Evolutionary conservation across 2,113 vertebrate genomes (phyloP), one percentile per base, ranked within the genome.

Genomic region (Setophaga coronata): DNA sequence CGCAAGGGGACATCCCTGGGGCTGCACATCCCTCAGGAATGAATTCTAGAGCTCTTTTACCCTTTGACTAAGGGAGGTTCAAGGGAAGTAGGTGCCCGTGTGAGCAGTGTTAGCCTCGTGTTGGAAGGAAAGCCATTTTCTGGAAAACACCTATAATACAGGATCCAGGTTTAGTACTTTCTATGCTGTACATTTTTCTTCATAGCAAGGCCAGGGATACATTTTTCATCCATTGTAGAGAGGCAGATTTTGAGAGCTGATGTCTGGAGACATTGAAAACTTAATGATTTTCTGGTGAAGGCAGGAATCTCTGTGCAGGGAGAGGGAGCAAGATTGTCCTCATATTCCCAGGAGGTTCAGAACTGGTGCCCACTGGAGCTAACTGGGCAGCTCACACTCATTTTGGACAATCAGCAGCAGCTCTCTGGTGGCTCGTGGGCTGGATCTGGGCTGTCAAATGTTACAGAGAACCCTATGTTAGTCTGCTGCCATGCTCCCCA

Each of bases 351-450:
- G 42, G 6, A 29, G 11, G 7, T n/a, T 48, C 3, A 1, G 89
- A 93, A 29, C 16, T 51, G 66, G 43, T 69, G 24, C 34, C 40
- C 18, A 1, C 34, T 54, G 71, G 40, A 76, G 43, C 20, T 56
- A 47, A 79, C 16, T 50, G 66, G 43, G 70, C 23, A 82, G 51
- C 40, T 90, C 42, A 24, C 0, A 0, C 7, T 56, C 2, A 5
- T 77, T 82, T 40, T 56, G 67, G 50, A 48, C 1, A 1, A 43
- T 6, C 31, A 38, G 17, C 7, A 3, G 25, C 40, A 28, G 48
- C 15, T 79, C 61, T 71, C 61, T 4, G 7, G 34, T 62, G 38
- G 57, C 51, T 90, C 1, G 0, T 0, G 5, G 23, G 57, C 38
- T 6, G 4, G 29, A 31, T 45, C 23, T 14, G 11, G 24, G 33